These are phyloP conservation scores for Cotesia chilonis DNA, from an alignment of 1,140 invertebrate species.

Conservation along the genomic window DNA sequence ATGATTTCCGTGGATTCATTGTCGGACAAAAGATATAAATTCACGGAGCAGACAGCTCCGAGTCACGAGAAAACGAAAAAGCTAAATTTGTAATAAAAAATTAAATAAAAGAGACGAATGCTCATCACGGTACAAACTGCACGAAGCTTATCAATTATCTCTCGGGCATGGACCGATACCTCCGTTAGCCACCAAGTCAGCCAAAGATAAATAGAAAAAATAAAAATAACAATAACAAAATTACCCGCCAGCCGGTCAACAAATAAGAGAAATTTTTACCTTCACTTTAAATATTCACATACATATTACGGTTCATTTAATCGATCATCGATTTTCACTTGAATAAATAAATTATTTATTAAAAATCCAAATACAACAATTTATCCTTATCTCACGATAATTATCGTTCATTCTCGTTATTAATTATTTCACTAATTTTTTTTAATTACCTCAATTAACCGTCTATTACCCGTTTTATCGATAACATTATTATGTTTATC, in stretches of 20 bases:
- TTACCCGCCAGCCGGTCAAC: not conserved
- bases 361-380: too few species aligned
- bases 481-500: too few species aligned
- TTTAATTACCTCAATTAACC: too few species aligned
- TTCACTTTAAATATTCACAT: not conserved
- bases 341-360: too few species aligned
- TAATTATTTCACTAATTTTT: too few species aligned
- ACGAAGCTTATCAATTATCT: constrained; percentile 41
- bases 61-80: constrained; percentile 24
- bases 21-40: constrained; percentile 29
- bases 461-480: too few species aligned
- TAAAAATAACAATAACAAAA: not conserved
- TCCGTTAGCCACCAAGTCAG: constrained; percentile 23
- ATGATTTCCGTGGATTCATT: constrained; percentile 16
- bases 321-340: not conserved
- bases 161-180: constrained; percentile 32
- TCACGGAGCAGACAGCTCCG: constrained; percentile 4
- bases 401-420: too few species aligned
- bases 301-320: not conserved
- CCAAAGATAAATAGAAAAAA: constrained; percentile 9
- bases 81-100: constrained; percentile 17
- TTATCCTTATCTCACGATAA: too few species aligned
- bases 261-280: constrained; percentile 14
- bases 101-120: not conserved
- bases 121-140: constrained; percentile 17